Evolutionary conservation across 2,888 invertebrate species (phyloP), one percentile per base, ranked within the genome.

Genomic region (Brachycybe producta): DNA sequence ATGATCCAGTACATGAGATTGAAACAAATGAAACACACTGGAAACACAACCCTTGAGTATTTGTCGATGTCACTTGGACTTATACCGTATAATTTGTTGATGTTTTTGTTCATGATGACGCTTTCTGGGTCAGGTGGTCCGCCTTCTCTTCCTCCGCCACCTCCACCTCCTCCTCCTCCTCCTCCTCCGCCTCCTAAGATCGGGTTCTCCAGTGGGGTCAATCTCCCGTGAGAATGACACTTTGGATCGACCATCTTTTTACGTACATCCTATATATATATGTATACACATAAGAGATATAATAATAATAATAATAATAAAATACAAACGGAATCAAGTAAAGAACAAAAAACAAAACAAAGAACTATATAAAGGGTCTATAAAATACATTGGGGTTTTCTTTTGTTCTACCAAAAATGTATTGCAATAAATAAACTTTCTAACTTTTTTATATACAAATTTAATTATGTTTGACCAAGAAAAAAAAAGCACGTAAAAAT

Each of bases 1-100:
- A 91, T 90, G 71, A 91, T 90, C 91, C 91, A 91, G 74, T 91
- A 91, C 90, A 91, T 90, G 61, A 91, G 79, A 73, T 97, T 97
- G 78, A 97, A 97, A 73, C 94, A 86, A 59, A 95, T 85, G 76
- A 97, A 97, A 74, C 94, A 88, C 63, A 94, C 87, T 49, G 97
- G 97, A 71, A 98, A 98, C 64, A 94, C 84, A 71, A 95, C 90
- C 65, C 97, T 82, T 56, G 95, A 94, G 70, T 95, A 95, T 74
- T 95, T 95, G 79, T 97, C 97, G 71, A 97, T 97, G 73, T 92
- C 94, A 68, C 92, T 92, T 53, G 92, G 92, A 62, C 90, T 90
- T 69, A 90, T 84, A 63, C 71, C 87, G 71, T 84, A 78, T 61
- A 88, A 75, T 70, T 87, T 87, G 77, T 85, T 87, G 71, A 87